phyloP scores from a whole-genome alignment of 2,888 invertebrate species.

The Desoria tigrina region DNA sequence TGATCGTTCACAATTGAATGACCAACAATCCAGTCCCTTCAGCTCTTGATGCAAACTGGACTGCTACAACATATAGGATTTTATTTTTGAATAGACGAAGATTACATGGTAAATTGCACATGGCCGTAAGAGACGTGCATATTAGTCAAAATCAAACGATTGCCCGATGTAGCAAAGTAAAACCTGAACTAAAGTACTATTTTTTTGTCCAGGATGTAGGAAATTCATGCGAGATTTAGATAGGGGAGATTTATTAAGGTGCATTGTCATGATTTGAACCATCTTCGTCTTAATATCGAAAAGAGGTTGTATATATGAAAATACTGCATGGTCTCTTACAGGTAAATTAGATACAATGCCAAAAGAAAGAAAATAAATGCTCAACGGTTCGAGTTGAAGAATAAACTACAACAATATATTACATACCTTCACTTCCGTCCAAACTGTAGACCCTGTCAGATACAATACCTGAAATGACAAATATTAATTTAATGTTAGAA shows the following conservation, averaged over 20 bases:
- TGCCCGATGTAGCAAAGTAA: slow-evolving; percentile 1
- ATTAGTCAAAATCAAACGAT: slow-evolving; percentile 11
- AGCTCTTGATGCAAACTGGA: neutral
- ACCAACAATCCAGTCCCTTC: neutral
- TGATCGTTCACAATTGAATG: neutral
- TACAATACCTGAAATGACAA: slow-evolving; percentile 72
- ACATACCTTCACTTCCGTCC: slow-evolving; percentile 71
- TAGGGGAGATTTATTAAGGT: neutral
- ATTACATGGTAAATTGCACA: slow-evolving; percentile 13
- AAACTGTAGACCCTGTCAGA: slow-evolving; percentile 93
- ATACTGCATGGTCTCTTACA: neutral
- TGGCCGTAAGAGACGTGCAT: neutral
- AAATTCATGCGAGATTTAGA: neutral
- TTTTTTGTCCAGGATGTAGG: slow-evolving; percentile 1
- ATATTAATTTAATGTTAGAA: neutral
- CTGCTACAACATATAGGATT: too few species aligned
- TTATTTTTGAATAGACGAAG: too few species aligned
- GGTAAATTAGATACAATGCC: neutral
- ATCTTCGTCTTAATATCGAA: neutral
- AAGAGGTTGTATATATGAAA: too few species aligned
- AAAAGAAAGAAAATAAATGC: slow-evolving; percentile 3
- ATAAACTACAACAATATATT: neutral
- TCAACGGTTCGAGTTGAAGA: neutral
- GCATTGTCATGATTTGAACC: neutral
- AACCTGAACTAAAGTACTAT: neutral